Evolutionary conservation across 2,888 invertebrate genomes (phyloP).

Genomic region (Acrobeloides nanus): DNA sequence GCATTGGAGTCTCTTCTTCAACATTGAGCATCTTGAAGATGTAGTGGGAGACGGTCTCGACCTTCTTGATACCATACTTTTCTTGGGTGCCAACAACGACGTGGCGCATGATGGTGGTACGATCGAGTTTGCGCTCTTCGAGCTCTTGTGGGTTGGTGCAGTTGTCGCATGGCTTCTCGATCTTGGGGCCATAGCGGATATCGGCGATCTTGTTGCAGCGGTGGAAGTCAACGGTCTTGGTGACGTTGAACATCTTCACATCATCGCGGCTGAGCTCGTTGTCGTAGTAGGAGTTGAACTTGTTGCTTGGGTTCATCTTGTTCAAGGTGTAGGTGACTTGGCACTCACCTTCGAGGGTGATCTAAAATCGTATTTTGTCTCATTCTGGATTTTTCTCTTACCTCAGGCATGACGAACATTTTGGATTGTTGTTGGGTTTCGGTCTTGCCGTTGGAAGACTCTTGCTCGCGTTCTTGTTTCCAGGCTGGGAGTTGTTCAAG

Average conservation of each 20-base stretch:
- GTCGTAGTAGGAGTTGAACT: conserved; percentile 2
- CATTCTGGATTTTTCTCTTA: too few species aligned
- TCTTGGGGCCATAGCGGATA: conserved; percentile 21
- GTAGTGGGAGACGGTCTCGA: conserved; percentile 34
- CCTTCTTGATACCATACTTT: conserved; percentile 26
- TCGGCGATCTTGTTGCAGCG: conserved; percentile 53
- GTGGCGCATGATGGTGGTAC: conserved; percentile 31
- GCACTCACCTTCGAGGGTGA: conserved; percentile 22
- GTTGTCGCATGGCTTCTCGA: conserved; percentile 11
- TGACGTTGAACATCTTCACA: conserved; percentile 41
- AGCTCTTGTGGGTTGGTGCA: conserved; percentile 17
- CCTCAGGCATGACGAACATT: conserved; percentile 17
- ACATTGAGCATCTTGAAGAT: conserved; percentile 25
- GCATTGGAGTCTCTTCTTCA: conserved; percentile 23
- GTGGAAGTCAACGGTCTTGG: conserved; percentile 56
- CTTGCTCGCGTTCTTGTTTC: not conserved
- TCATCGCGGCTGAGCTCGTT: conserved; percentile 3
- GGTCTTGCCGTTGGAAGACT: conserved; percentile 2
- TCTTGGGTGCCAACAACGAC: conserved; percentile 32
- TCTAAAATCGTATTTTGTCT: too few species aligned
- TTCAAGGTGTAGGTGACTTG: conserved; percentile 18
- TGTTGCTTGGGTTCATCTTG: too few species aligned
- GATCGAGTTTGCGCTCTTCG: conserved; percentile 17
- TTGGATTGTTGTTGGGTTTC: conserved; percentile 10
- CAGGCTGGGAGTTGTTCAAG: not conserved